These are phyloP conservation scores for Physeter macrocephalus DNA, from an alignment of 2,113 vertebrate genomes.

Conservation along the genomic window DNA sequence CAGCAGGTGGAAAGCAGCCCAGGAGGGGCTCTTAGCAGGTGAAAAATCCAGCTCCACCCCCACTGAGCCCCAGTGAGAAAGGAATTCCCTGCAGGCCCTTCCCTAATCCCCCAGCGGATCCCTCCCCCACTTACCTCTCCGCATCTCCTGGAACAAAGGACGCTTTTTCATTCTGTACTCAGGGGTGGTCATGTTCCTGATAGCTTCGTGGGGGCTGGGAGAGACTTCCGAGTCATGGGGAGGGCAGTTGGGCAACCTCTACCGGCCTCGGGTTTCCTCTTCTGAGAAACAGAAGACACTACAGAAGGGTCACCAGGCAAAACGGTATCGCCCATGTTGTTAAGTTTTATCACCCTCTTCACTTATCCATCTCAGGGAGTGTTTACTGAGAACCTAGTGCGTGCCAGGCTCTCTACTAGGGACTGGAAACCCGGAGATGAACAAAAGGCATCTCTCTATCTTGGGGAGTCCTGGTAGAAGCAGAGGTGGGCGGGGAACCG, in stretches of 20 bases:
- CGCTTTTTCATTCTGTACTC: not conserved
- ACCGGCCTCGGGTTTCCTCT: not conserved
- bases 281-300: not conserved
- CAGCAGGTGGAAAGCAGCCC: constrained; percentile 48
- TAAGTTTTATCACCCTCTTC: fast-evolving
- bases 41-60: constrained; percentile 28
- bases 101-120: constrained; percentile 23
- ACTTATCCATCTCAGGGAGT: no score
- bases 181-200: constrained; percentile 38
- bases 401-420: not conserved
- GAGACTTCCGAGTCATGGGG: not conserved
- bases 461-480: not conserved
- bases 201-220: not conserved
- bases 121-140: constrained; percentile 35
- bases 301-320: not conserved
- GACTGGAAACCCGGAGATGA: not conserved
- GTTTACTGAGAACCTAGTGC: not conserved
- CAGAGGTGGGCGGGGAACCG: not conserved
- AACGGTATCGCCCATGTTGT: fast-evolving
- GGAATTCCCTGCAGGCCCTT: constrained; percentile 48
- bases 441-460: not conserved
- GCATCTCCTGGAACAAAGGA: constrained; percentile 46
- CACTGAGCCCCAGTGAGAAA: constrained; percentile 31
- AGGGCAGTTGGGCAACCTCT: not conserved
- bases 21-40: constrained; percentile 36